phyloP scores from a whole-genome alignment of 2,888 invertebrate genomes.

The Hirtodrosophila cameraria region DNA sequence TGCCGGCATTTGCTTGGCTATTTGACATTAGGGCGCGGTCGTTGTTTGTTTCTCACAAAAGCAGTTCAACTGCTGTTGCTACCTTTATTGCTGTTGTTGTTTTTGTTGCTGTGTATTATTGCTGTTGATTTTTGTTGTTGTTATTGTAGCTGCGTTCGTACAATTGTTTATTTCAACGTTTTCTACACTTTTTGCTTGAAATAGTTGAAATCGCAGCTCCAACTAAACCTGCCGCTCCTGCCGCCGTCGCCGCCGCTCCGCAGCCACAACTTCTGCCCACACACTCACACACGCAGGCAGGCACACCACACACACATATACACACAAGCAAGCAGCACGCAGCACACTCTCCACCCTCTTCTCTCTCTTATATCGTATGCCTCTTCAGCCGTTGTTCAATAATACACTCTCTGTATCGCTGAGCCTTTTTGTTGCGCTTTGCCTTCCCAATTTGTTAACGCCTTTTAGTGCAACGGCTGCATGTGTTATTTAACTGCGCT shows the following conservation, averaged over 20 bases:
- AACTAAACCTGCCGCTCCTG: conserved; percentile 52
- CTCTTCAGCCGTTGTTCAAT: conserved; percentile 65
- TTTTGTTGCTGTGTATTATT: conserved; percentile 35
- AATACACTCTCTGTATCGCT: conserved; percentile 50
- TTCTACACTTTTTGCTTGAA: conserved; percentile 46
- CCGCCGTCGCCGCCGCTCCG: conserved; percentile 47
- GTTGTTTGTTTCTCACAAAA: conserved; percentile 55
- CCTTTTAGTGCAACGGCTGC: conserved; percentile 28
- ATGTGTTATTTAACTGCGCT: conserved; percentile 43
- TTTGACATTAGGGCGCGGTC: conserved; percentile 82
- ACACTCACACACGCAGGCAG: conserved; percentile 42
- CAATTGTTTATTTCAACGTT: conserved; percentile 46
- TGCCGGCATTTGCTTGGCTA: conserved; percentile 81
- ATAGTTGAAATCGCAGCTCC: conserved; percentile 33
- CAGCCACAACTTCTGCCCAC: conserved; percentile 67
- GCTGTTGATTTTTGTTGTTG: conserved; percentile 51
- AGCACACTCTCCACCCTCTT: conserved; percentile 50
- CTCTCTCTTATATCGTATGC: conserved; percentile 44
- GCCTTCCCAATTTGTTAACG: conserved; percentile 17
- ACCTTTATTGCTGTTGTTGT: conserved; percentile 26
- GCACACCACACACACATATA: conserved; percentile 40
- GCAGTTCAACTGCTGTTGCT: conserved; percentile 62
- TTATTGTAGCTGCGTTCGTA: conserved; percentile 28
- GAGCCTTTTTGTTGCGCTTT: conserved; percentile 30
- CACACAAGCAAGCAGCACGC: no score